These are phyloP conservation scores for Adelphocoris suturalis DNA, from an alignment of 2,888 invertebrate genomes.

Conservation along the genomic window DNA sequence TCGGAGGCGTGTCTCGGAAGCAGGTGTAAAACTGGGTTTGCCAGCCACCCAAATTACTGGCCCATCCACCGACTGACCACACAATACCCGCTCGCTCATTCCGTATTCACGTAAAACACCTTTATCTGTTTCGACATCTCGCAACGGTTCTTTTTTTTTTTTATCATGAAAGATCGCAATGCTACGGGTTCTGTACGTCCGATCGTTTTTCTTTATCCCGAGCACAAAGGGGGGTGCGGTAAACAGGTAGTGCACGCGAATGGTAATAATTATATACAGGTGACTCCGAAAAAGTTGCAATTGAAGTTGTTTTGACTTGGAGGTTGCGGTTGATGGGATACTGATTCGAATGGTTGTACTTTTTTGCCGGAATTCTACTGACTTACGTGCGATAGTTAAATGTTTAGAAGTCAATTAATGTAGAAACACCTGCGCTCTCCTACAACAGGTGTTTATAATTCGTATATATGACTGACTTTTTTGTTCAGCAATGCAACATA, in stretches of 20 bases:
- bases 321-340: background rate
- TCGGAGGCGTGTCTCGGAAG: conserved; percentile 39
- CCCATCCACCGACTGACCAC: conserved; percentile 53
- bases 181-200: background rate
- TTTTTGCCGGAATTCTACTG: too few relatives aligned
- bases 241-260: conserved; percentile 4
- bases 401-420: too few relatives aligned
- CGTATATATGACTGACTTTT: too few relatives aligned
- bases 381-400: too few relatives aligned
- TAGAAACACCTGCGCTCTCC: too few relatives aligned
- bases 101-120: conserved; percentile 41
- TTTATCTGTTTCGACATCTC: conserved; percentile 59
- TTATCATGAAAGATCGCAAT: background rate
- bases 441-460: too few relatives aligned
- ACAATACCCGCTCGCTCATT: conserved; percentile 53
- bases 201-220: background rate
- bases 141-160: conserved; percentile 50
- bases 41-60: conserved; percentile 23
- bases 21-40: conserved; percentile 47
- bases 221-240: background rate
- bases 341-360: too few relatives aligned
- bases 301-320: background rate
- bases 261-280: background rate
- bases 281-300: background rate
- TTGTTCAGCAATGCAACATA: too few relatives aligned